Conservation (phyloP, 2,113 vertebrate species). For the Phyllopteryx taeniolatus region DNA sequence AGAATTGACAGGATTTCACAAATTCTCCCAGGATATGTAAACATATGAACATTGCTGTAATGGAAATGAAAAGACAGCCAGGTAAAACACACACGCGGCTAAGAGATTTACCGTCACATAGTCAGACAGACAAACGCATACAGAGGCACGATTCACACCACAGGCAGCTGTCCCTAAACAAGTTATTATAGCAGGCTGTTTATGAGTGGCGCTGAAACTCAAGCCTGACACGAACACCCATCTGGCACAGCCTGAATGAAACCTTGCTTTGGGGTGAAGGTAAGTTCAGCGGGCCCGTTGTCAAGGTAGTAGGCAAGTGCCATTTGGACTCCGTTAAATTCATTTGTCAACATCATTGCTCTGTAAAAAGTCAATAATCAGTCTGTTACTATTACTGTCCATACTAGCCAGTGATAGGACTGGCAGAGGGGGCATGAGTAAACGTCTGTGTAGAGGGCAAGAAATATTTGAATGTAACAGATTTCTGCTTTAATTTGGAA, state of each 20-base stretch:
- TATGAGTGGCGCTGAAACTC: conserved; percentile 77
- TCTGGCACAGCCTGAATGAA: conserved; percentile 80
- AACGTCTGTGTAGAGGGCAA: not conserved
- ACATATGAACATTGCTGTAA: not conserved
- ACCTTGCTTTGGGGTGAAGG: conserved; percentile 75
- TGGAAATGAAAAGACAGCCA: conserved; percentile 4
- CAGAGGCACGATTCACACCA: conserved; percentile 43
- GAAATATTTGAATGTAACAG: not conserved
- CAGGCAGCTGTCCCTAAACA: conserved; percentile 80
- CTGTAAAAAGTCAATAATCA: conserved; percentile 2
- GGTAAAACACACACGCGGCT: conserved; percentile 4
- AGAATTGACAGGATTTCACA: not conserved
- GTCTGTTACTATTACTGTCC: not conserved
- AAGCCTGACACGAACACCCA: conserved; percentile 74
- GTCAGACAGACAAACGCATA: conserved; percentile 42
- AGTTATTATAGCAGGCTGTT: conserved; percentile 83
- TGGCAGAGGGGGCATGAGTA: not conserved
- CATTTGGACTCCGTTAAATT: conserved; percentile 23
- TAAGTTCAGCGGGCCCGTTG: conserved; percentile 67
- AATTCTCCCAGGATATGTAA: not conserved
- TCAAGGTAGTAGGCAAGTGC: conserved; percentile 20
- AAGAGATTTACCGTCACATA: conserved; percentile 49
- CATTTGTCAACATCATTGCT: conserved; percentile 4
- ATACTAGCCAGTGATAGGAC: not conserved
- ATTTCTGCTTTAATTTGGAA: not conserved